Conservation (phyloP, 2,797 vertebrate species). For the Acomys russatus region DNA sequence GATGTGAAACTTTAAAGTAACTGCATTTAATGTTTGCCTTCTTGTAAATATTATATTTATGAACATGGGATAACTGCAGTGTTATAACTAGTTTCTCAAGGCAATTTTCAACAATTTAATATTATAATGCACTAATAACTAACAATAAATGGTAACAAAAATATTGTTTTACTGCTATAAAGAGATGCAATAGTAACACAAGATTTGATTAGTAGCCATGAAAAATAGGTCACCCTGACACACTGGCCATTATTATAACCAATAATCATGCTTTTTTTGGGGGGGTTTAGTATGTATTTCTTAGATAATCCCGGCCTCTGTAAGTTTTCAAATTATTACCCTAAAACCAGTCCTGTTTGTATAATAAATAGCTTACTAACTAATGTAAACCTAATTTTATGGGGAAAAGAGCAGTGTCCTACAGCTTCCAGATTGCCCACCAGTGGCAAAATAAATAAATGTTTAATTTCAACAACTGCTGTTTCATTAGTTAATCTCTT, state of each 20-base stretch:
- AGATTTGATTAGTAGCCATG: background rate
- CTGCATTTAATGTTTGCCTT: background rate
- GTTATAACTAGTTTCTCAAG: background rate
- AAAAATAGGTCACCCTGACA: background rate
- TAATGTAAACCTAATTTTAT: background rate
- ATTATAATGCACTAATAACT: background rate
- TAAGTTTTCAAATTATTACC: background rate
- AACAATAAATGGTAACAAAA: background rate
- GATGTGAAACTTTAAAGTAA: constrained; percentile 30
- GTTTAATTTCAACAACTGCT: background rate
- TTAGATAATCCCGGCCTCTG: background rate
- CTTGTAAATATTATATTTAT: background rate
- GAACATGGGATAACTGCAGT: background rate
- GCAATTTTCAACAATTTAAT: background rate
- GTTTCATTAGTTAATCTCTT: too few relatives aligned
- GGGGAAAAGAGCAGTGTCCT: background rate
- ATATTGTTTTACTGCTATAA: background rate
- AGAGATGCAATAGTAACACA: background rate
- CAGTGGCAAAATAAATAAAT: fast-evolving
- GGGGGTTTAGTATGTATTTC: background rate
- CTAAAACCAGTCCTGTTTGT: background rate
- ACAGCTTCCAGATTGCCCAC: background rate
- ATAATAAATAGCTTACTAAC: background rate
- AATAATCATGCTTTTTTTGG: background rate
- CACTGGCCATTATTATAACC: too few relatives aligned